Conservation (phyloP, 2,797 vertebrate species). For the Pachyuromys duprasi region DNA sequence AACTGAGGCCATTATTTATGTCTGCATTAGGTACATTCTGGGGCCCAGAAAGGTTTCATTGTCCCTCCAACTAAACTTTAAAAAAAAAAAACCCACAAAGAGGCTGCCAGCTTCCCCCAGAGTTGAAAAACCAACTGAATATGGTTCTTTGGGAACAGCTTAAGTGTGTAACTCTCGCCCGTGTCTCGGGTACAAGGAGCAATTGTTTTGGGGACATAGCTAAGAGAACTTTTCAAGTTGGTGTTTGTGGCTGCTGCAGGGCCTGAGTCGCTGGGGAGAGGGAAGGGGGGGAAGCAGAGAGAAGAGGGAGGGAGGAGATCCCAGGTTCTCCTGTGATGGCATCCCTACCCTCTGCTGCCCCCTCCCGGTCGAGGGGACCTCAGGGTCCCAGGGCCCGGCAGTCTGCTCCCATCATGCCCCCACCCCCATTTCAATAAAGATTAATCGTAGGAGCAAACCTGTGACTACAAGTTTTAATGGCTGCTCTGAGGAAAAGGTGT, state of each 20-base stretch:
- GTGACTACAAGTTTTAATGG: not conserved
- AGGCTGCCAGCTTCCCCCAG: constrained; percentile 81
- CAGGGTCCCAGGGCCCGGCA: not conserved
- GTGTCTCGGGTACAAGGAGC: constrained; percentile 79
- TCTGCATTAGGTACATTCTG: constrained; percentile 79
- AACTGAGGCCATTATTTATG: constrained; percentile 76
- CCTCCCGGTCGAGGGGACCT: not conserved
- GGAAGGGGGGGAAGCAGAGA: not conserved
- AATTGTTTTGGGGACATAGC: constrained; percentile 78
- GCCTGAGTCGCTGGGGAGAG: not conserved
- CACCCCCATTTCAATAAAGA: not conserved
- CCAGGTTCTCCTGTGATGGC: not conserved
- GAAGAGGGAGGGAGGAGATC: too few relatives aligned
- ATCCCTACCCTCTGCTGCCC: constrained; percentile 74
- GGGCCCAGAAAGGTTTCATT: constrained; percentile 84
- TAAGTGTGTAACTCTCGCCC: constrained; percentile 75
- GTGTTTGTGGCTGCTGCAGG: constrained; percentile 76
- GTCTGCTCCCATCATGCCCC: not conserved
- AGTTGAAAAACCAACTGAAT: constrained; percentile 78
- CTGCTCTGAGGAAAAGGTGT: not conserved
- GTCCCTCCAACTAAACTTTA: constrained; percentile 73
- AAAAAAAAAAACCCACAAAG: constrained; percentile 70
- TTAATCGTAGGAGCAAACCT: not conserved
- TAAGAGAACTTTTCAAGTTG: constrained; percentile 77
- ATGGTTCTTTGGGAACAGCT: constrained; percentile 81